Evolutionary conservation across 1,140 invertebrate genomes (phyloP), one percentile per base, ranked within the genome.

Genomic region (Leptopilina boulardi): DNA sequence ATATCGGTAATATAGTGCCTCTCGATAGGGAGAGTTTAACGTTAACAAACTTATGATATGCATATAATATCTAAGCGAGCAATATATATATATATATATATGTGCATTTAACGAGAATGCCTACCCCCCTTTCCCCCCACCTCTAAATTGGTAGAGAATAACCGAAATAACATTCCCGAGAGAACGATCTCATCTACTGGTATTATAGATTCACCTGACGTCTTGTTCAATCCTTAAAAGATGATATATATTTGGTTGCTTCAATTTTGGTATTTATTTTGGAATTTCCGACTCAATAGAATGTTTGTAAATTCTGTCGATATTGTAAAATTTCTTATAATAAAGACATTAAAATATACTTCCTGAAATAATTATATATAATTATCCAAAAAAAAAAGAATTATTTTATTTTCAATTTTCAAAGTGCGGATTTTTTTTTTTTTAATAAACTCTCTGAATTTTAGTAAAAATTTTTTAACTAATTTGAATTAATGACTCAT

Each of bases 21-120:
- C 47, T 51, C 47, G 47, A 51, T 51, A 51, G 59, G 21, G 18
- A 23, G 54, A 59, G 59, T 66, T 66, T 66, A 66, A 30, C 23
- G 59, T 66, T 38, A 66, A 66, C 59, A 30, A 51, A 66, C 59
- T 66, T 66, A 66, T 66, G 59, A 66, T 30, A 66, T 30, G 26
- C 54, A 59, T 23, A 59, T 23, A 59, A 59, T 59, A 59, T 59
- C 18, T n/a, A n/a, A 30, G 59, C n/a, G n/a, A n/a, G n/a, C n/a
- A n/a, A n/a, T n/a, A n/a, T n/a, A n/a, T n/a, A n/a, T n/a, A n/a
- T n/a, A n/a, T n/a, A n/a, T n/a, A n/a, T n/a, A n/a, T n/a, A n/a
- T n/a, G 13, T 30, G 13, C 13, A 66, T 66, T 66, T 34, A 66
- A 30, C 15, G 59, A 26, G 26, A 66, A 56, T 56, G n/a, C n/a